Evolutionary conservation across 1,140 invertebrate genomes (phyloP).

Genomic region (Tenebrio molitor): DNA sequence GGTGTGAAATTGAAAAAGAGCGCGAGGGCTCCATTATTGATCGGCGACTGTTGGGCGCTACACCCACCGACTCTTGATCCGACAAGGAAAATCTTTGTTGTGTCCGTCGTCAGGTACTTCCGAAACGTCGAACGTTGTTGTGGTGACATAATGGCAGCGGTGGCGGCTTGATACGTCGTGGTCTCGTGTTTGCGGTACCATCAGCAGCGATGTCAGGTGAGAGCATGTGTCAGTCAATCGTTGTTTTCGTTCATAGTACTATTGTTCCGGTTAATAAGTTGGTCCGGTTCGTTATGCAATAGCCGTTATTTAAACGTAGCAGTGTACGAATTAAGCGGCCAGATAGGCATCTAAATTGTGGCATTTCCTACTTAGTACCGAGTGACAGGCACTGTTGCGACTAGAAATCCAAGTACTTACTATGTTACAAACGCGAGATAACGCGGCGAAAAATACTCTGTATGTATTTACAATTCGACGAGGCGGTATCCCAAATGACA

Average conservation of each 20-base stretch:
- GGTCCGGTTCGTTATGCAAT: slow-evolving; percentile 10
- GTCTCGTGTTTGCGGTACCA: not conserved
- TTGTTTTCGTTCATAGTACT: slow-evolving; percentile 1
- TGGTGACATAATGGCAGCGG: not conserved
- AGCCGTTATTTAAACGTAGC: slow-evolving; percentile 20
- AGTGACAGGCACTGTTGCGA: too few species aligned
- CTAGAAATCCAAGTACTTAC: too few species aligned
- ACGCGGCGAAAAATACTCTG: too few species aligned
- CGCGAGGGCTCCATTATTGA: slow-evolving; percentile 44
- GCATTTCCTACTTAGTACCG: slow-evolving; percentile 13
- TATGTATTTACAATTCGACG: too few species aligned
- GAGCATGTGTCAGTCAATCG: not conserved
- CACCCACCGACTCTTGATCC: not conserved
- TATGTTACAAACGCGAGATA: too few species aligned
- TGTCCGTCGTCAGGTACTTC: slow-evolving; percentile 36
- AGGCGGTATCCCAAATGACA: too few species aligned
- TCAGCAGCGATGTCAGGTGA: slow-evolving; percentile 3
- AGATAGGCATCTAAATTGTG: slow-evolving; percentile 21
- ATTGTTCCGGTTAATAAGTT: slow-evolving; percentile 23
- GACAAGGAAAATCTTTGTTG: slow-evolving; percentile 35
- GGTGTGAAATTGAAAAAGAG: slow-evolving; percentile 44
- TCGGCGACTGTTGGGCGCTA: slow-evolving; percentile 23
- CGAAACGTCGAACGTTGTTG: slow-evolving; percentile 4
- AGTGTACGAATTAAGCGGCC: slow-evolving; percentile 6
- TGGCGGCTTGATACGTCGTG: not conserved